A percentile compares a stretch with the other conserved stretches of the same genome.
phyloP scores from a whole-genome alignment of 2,888 invertebrate species.

The Cabera pusaria region DNA sequence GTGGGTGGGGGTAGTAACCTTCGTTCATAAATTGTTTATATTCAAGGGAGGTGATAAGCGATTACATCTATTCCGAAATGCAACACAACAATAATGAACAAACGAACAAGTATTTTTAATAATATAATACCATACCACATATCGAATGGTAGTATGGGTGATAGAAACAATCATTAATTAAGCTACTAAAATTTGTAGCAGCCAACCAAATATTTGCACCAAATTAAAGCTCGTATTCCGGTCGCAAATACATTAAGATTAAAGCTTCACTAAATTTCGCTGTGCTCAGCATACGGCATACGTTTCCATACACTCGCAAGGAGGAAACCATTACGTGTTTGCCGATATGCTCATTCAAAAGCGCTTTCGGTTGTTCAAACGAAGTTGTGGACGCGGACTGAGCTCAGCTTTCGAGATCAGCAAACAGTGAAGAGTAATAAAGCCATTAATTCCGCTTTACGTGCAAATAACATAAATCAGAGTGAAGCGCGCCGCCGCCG shows the following conservation, averaged over 20 bases:
- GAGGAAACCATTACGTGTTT: conserved; percentile 54
- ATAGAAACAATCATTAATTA: too few species aligned
- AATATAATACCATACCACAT: too few species aligned
- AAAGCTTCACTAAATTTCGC: conserved; percentile 24
- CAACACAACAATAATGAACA: too few species aligned
- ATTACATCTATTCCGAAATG: too few species aligned
- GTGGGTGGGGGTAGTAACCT: neutral
- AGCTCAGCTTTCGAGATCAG: conserved; percentile 64
- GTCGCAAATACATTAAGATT: conserved; percentile 25
- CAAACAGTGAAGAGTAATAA: conserved; percentile 80
- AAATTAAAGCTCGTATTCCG: conserved; percentile 13
- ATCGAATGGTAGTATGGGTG: too few species aligned
- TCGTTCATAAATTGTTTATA: conserved; percentile 1
- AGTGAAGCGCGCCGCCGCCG: conserved; percentile 54
- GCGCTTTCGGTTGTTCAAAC: conserved; percentile 56
- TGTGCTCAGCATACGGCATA: conserved; percentile 20
- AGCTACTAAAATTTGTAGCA: conserved; percentile 8
- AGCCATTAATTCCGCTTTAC: conserved; percentile 81
- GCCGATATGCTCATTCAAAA: conserved; percentile 57
- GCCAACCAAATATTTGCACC: neutral
- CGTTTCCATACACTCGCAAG: conserved; percentile 33
- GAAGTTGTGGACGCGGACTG: conserved; percentile 54
- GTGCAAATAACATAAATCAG: conserved; percentile 83
- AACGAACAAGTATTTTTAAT: too few species aligned
- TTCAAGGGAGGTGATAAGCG: neutral